Base-by-base conservation (phyloP, 2,888 invertebrate genomes). In the Lamproptera curius region DNA sequence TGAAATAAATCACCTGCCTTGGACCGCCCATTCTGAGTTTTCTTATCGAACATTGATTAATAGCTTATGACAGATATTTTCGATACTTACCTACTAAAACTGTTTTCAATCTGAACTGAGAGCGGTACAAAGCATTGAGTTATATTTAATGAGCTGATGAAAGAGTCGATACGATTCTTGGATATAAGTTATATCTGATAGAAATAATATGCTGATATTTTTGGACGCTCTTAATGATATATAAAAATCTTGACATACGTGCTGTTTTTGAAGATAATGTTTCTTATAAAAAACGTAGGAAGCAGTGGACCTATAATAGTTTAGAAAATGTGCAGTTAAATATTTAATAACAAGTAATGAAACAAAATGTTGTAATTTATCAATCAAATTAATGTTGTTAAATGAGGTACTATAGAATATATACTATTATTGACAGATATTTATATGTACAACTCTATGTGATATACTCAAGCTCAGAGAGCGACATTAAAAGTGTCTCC, bases 31-130 rank as follows among this genome's bases (percentile, higher is more conserved):
- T 81, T 79, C 67, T 63, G 78, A 73, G 63, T 63, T 63, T 63
- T 61, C 65, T 81, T 84, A 84, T 84, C 82, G 76, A 80, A 79
- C 67, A 67, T 79, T 85, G 84, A 85, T 82, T 82, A 74, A 85
- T 85, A 79, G 76, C 65, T 60, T 75, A 62, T 71, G 76, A 76
- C 73, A 74, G 72, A 65, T 75, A 78, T 78, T 75, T 78, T 75
- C 79, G 73, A 77, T 76, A 78, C 73, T 70, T 69, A 59, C 60
- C 59, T 67, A n/a, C n/a, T n/a, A 68, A 73, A 73, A 69, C 58
- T 67, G 70, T 66, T 63, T 61, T 56, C 60, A 61, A 67, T 71
- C 67, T 62, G 54, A 60, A 67, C 59, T 58, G 59, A 62, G 62
- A 63, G 36, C 57, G 52, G 52, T 57, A 54, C 53, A 42, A 54